Percentiles rank a stretch among this genome's conserved stretches.
Conservation (phyloP, 2,888 invertebrate genomes). For the Steromphala cineraria region DNA sequence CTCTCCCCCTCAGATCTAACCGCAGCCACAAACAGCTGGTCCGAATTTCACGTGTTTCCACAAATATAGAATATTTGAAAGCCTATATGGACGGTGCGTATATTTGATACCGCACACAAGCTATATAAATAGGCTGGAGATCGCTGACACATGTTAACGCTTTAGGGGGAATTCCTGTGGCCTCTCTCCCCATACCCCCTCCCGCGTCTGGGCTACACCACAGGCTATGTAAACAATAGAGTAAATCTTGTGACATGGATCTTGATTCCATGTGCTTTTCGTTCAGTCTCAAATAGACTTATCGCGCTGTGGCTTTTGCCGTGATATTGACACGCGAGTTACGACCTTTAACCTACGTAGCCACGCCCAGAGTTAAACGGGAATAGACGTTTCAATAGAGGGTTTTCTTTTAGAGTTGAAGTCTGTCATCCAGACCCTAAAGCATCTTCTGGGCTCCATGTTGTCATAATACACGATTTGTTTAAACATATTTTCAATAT, state of each 20-base stretch:
- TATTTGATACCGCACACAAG: background rate
- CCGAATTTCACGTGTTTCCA: background rate
- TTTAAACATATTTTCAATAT: too few species aligned
- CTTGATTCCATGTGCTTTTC: background rate
- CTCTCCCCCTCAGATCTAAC: too few species aligned
- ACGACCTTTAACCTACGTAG: background rate
- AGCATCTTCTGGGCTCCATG: too few species aligned
- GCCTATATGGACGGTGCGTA: background rate
- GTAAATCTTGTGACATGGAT: background rate
- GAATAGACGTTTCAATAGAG: background rate
- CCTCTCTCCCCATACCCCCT: background rate
- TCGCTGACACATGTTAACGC: background rate
- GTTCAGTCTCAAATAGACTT: background rate
- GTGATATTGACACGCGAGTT: background rate
- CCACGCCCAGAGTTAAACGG: background rate
- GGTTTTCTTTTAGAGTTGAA: background rate
- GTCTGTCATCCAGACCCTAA: too few species aligned
- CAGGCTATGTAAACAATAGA: slow-evolving; percentile 1
- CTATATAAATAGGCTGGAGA: background rate
- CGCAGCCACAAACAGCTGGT: too few species aligned
- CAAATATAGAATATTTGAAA: background rate
- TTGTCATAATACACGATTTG: too few species aligned
- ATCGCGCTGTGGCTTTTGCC: background rate
- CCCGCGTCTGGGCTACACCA: background rate
- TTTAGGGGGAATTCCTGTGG: background rate